These are phyloP conservation scores for Lepeophtheirus nordmannii DNA, from an alignment of 2,888 invertebrate genomes.

Conservation along the genomic window DNA sequence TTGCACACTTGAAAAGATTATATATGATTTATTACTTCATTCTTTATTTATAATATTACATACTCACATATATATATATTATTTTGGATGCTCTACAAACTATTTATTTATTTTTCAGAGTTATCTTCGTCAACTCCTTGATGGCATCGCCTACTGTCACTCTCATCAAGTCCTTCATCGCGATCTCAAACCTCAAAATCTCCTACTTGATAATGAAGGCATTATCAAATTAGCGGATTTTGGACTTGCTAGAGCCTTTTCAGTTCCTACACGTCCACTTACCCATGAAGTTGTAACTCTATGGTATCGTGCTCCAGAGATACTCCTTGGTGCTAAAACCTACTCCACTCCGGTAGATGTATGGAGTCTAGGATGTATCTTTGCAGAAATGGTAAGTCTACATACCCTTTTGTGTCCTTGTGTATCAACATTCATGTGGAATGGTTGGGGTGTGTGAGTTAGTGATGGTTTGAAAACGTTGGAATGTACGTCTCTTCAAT, in stretches of 20 bases:
- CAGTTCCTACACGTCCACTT: conserved; percentile 76
- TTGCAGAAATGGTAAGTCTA: conserved; percentile 80
- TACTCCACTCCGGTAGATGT: conserved; percentile 87
- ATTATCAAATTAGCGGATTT: conserved; percentile 91
- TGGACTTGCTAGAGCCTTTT: conserved; percentile 81
- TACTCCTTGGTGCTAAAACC: conserved; percentile 71
- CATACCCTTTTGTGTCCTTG: not conserved
- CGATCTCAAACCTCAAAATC: conserved; percentile 88
- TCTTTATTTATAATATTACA: no score
- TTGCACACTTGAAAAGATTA: no score
- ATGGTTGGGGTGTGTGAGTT: conserved; percentile 18
- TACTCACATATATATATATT: no score
- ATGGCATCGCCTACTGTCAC: conserved; percentile 80
- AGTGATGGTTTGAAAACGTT: no score
- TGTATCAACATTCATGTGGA: not conserved
- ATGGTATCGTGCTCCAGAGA: conserved; percentile 94
- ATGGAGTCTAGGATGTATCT: conserved; percentile 91
- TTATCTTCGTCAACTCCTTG: conserved; percentile 69
- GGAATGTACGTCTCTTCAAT: no score
- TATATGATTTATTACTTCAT: no score
- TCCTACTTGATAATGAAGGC: conserved; percentile 64
- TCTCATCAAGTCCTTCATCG: conserved; percentile 70
- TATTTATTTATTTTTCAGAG: conserved; percentile 35
- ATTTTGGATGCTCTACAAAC: no score
- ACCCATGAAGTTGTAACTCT: conserved; percentile 86